A percentile compares a stretch with the other conserved stretches of the same genome.
Evolutionary conservation across 2,113 vertebrate species (phyloP).

Genomic region (Corydoras maculifer): DNA sequence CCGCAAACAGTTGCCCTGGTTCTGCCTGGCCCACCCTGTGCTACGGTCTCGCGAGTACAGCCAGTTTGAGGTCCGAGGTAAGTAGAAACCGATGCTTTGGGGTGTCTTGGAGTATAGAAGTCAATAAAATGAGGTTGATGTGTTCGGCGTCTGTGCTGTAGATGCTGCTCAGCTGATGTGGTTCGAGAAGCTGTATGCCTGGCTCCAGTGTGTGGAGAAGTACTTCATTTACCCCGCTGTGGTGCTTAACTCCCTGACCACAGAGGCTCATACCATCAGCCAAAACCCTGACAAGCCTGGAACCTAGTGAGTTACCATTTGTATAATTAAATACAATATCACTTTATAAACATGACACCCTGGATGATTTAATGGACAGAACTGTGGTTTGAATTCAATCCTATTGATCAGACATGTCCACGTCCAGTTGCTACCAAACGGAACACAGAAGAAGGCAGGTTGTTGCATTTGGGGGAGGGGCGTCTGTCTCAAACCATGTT

Average conservation of each 20-base stretch:
- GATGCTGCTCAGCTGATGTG: constrained; percentile 87
- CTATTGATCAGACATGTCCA: no score
- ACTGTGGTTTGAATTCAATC: no score
- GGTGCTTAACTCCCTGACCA: constrained; percentile 81
- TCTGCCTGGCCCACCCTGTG: constrained; percentile 82
- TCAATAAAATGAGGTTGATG: neutral
- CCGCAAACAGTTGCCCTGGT: constrained; percentile 87
- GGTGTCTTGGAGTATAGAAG: no score
- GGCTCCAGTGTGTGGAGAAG: constrained; percentile 85
- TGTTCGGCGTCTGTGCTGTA: constrained; percentile 36
- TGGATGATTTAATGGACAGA: no score
- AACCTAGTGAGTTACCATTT: constrained; percentile 68
- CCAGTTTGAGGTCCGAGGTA: constrained; percentile 87
- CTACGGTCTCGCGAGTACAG: constrained; percentile 83
- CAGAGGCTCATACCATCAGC: constrained; percentile 73
- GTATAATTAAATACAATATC: no score
- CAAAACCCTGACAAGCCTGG: constrained; percentile 75
- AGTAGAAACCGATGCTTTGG: constrained; percentile 36
- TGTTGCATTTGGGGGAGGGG: no score
- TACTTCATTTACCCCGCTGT: constrained; percentile 84
- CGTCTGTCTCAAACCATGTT: no score
- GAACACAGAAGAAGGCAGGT: no score
- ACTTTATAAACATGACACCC: no score
- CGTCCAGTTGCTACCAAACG: no score
- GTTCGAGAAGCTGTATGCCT: constrained; percentile 85